A percentile compares a stretch with the other conserved stretches of the same genome.
These are phyloP conservation scores for Protaetia brevitarsis DNA, from an alignment of 1,140 invertebrate genomes.

Conservation along the genomic window DNA sequence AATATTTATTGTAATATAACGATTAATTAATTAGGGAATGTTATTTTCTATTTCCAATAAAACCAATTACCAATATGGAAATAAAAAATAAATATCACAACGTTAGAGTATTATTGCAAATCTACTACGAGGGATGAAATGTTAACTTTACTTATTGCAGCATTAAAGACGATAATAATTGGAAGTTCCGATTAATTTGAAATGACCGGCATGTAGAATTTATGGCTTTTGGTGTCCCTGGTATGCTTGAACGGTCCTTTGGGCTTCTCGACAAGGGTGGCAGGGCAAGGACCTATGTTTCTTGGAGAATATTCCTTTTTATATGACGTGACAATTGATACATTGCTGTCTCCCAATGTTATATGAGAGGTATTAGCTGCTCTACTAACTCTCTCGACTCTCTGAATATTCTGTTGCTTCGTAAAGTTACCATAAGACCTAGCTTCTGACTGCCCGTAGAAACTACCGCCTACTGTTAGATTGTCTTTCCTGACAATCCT, in stretches of 20 bases:
- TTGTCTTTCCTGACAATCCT: constrained; percentile 60
- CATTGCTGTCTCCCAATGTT: constrained; percentile 61
- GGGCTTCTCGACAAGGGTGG: constrained; percentile 68
- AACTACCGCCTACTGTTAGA: constrained; percentile 64
- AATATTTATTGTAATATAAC: constrained; percentile 2
- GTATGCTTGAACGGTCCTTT: constrained; percentile 76
- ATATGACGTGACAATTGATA: constrained; percentile 61
- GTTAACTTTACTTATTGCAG: not conserved
- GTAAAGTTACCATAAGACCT: constrained; percentile 67
- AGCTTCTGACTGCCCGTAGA: constrained; percentile 65
- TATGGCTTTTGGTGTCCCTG: constrained; percentile 75
- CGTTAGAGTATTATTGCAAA: constrained; percentile 13
- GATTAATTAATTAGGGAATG: not conserved
- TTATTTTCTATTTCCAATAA: not conserved
- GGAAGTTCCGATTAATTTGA: constrained; percentile 22
- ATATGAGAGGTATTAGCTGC: constrained; percentile 69
- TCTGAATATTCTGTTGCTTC: constrained; percentile 51
- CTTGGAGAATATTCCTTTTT: constrained; percentile 71
- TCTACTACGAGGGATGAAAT: not conserved
- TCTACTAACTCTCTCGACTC: constrained; percentile 55
- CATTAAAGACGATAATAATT: not conserved
- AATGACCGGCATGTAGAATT: constrained; percentile 68
- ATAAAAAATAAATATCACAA: constrained; percentile 24
- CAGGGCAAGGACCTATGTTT: constrained; percentile 73
- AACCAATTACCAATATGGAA: not conserved